Base-by-base conservation (phyloP, 2,797 vertebrate species). In the Syngnathus acus region DNA sequence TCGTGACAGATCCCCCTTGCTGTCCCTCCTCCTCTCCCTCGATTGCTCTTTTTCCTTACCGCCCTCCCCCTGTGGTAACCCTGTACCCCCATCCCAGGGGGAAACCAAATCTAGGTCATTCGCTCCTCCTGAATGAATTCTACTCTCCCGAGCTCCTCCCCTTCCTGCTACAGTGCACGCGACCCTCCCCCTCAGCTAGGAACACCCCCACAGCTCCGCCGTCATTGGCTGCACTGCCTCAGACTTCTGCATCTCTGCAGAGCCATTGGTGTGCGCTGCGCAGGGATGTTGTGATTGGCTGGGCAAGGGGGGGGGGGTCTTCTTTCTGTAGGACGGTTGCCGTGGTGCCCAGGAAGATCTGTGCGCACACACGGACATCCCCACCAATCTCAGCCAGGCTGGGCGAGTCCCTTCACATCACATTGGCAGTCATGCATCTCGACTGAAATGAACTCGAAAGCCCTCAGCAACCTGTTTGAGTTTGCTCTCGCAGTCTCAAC, bases 301-400 rank as follows among this genome's bases (percentile, higher is more conserved):
- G 73, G 65, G 80, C 79, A 83, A 77, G 77, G 86, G 87, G 86
- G 76, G 74, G 84, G 86, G 87, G 87, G 87, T 87, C 86, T 89
- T 90, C 88, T 91, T 91, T 92, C 91, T 87, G 89, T 86, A 88
- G 89, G 86, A 89, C 86, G 90, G 91, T 92, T 92, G 91, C 91
- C 76, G 91, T 91, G 91, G 90, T 84, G 87, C 90, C 89, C 85
- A 88, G 91, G 91, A 92, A 92, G 90, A 92, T 91, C 89, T 91
- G 83, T 83, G 80, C 76, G 84, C 85, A 84, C 80, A 86, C 64
- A 77, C 79, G 82, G 81, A 83, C 81, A 86, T 89, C 83, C 86
- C 86, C 84, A 89, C 84, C 88, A 90, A 90, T 89, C 82, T 87
- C 79, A 84, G 79, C 72, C 80, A 76, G 76, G 80, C 86, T 84